phyloP scores from a whole-genome alignment of 2,888 invertebrate species.

The Bhutanitis thaidina region DNA sequence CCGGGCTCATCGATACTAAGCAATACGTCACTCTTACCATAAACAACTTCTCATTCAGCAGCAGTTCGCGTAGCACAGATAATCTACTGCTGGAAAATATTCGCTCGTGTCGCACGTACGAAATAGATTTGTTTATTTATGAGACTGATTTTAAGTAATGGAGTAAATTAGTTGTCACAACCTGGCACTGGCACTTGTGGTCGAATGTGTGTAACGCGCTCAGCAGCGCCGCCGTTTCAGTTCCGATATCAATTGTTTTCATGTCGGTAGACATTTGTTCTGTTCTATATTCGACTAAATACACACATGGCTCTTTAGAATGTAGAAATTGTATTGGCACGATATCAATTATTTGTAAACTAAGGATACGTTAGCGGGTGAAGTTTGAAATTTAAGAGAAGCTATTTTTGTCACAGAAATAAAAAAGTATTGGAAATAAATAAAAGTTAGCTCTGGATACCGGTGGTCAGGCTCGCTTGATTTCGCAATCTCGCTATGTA shows the following conservation, averaged over 20 bases:
- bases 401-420: conserved; percentile 75
- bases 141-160: conserved; percentile 78
- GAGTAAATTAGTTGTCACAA: conserved; percentile 47
- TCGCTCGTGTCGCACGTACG: not conserved
- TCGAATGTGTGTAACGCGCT: not conserved
- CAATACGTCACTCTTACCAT: not conserved
- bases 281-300: not conserved
- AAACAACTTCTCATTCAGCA: not conserved
- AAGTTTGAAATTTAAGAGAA: conserved; percentile 55
- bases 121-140: conserved; percentile 53
- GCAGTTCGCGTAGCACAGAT: not conserved
- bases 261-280: not conserved
- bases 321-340: conserved; percentile 4
- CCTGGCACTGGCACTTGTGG: conserved; percentile 43
- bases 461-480: conserved; percentile 61
- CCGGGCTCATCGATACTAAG: not conserved
- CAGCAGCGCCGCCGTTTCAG: no score
- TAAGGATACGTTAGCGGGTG: conserved; percentile 52
- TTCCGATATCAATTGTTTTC: not conserved
- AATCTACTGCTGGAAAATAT: not conserved
- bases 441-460: conserved; percentile 53
- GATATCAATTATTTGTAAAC: conserved; percentile 63
- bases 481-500: conserved; percentile 18
- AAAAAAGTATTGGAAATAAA: conserved; percentile 41
- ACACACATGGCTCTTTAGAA: not conserved